Base-by-base conservation (phyloP, 2,888 invertebrate genomes). In the Ptycholaimellus sp. region DNA sequence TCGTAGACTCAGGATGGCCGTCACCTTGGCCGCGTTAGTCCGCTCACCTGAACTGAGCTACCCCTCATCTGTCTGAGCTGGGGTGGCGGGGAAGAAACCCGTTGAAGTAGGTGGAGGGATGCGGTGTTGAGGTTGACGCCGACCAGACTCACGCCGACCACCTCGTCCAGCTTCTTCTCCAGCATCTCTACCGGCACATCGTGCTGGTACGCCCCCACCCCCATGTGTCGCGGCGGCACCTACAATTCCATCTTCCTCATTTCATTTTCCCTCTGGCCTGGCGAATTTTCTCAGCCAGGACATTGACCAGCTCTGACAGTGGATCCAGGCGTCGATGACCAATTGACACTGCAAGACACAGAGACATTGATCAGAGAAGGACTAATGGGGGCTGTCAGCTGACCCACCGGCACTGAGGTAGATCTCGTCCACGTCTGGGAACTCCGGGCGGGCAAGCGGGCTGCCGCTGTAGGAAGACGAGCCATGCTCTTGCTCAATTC, bases 381-480 rank as follows among this genome's bases (percentile, higher is more conserved):
- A n/a, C n/a, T n/a, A n/a, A n/a, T n/a, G n/a, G n/a, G n/a, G n/a
- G n/a, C n/a, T n/a, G n/a, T n/a, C n/a, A n/a, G n/a, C n/a, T n/a
- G n/a, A n/a, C n/a, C 45, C 54, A 72, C 72, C 70, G 46, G 74
- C 74, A 56, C 74, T 73, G 52, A 83, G 72, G 23, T 80, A 60
- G 57, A 78, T 80, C 2, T 74, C 73, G 56, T 83, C 80, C 62
- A 82, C 65, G 36, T 72, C 62, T 1, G 79, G 76, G 55, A 85
- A 75, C 60, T 87, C 87, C 59, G 70, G 56, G 46, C 72, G 70
- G 0, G 83, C 87, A 55, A 76, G 72, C 32, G 72, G 67, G 45
- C 81, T 75, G 40, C 81, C 75, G 11, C 83, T 83, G 59, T 87
- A 87, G 49, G 83, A 74, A 1, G 83, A 85, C 0, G 82, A 81